Evolutionary conservation across 2,888 invertebrate species (phyloP).

Genomic region (Chrysomela aeneicollis): DNA sequence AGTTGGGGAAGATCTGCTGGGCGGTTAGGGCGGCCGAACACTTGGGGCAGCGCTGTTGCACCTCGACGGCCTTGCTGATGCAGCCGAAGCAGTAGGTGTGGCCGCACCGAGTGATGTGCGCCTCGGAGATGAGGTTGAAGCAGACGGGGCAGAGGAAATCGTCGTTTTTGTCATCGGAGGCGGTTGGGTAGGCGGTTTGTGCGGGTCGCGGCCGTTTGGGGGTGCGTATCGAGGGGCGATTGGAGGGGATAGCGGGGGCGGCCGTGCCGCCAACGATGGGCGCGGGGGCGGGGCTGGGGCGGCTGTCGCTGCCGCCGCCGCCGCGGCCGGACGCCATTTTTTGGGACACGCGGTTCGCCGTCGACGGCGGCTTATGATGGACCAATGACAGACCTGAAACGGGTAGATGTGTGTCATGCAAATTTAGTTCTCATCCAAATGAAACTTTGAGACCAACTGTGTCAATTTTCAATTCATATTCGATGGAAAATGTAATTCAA

Average conservation of each 20-base stretch:
- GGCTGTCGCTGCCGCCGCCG: conserved; percentile 62
- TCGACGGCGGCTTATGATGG: conserved; percentile 28
- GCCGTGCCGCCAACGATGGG: conserved; percentile 48
- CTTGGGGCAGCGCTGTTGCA: conserved; percentile 79
- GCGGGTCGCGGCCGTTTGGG: conserved; percentile 63
- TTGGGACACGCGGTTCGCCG: background rate
- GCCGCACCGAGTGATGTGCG: conserved; percentile 90
- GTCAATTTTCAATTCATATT: too few relatives aligned
- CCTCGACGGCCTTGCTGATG: conserved; percentile 73
- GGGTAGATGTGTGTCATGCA: conserved; percentile 55
- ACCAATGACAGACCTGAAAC: conserved; percentile 65
- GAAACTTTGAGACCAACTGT: too few relatives aligned
- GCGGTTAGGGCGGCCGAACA: conserved; percentile 77
- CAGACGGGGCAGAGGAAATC: conserved; percentile 83
- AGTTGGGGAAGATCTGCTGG: conserved; percentile 85
- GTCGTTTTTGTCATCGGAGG: conserved; percentile 72
- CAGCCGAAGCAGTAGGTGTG: conserved; percentile 91
- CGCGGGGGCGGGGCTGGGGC: conserved; percentile 55
- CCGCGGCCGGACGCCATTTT: conserved; percentile 60
- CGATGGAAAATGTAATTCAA: too few relatives aligned
- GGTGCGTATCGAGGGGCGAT: conserved; percentile 61
- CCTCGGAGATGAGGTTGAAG: conserved; percentile 87
- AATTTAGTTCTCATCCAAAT: too few relatives aligned
- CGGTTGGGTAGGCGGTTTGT: conserved; percentile 68
- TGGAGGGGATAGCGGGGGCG: conserved; percentile 56